Percentiles rank a stretch among this genome's conserved stretches.
Evolutionary conservation across 92 coral and sea anemone species (phyloP).

Genomic region (Scolanthus callimorphus): DNA sequence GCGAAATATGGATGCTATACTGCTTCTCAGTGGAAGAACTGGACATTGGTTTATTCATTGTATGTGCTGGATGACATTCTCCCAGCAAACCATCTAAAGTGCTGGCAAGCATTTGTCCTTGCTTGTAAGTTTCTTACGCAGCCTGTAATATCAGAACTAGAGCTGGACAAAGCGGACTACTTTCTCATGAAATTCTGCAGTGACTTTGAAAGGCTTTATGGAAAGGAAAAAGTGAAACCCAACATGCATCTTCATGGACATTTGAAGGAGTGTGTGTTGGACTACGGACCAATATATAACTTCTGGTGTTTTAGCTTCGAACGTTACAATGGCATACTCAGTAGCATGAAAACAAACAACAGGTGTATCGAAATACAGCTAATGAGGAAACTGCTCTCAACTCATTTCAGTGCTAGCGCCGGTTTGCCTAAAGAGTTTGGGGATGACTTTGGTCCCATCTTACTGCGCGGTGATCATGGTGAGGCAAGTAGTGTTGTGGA

Average conservation of each 20-base stretch:
- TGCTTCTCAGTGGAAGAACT: constrained; percentile 54
- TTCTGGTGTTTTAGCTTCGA: constrained; percentile 32
- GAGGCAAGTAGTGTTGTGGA: not conserved
- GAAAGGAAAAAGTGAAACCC: constrained; percentile 4
- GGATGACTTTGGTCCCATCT: not conserved
- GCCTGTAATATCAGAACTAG: constrained; percentile 7
- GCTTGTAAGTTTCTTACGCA: constrained; percentile 23
- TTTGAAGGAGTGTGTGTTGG: too few relatives aligned
- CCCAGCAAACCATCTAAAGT: constrained; percentile 12
- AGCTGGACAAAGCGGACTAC: constrained; percentile 20
- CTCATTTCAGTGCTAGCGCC: not conserved
- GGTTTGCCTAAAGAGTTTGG: not conserved
- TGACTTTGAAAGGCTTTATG: too few relatives aligned
- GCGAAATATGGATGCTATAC: constrained; percentile 36
- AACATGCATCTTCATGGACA: constrained; percentile 32
- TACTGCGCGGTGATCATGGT: not conserved
- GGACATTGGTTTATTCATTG: constrained; percentile 37
- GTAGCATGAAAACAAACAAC: constrained; percentile 7
- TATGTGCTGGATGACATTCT: constrained; percentile 36
- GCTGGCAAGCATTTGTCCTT: constrained; percentile 44
- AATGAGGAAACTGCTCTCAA: constrained; percentile 21
- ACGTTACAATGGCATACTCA: too few relatives aligned
- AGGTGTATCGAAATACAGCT: constrained; percentile 14
- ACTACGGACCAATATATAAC: constrained; percentile 16
- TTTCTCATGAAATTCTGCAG: constrained; percentile 6